Evolutionary conservation across 2,113 vertebrate genomes (phyloP).

Genomic region (Toxotes chatareus): DNA sequence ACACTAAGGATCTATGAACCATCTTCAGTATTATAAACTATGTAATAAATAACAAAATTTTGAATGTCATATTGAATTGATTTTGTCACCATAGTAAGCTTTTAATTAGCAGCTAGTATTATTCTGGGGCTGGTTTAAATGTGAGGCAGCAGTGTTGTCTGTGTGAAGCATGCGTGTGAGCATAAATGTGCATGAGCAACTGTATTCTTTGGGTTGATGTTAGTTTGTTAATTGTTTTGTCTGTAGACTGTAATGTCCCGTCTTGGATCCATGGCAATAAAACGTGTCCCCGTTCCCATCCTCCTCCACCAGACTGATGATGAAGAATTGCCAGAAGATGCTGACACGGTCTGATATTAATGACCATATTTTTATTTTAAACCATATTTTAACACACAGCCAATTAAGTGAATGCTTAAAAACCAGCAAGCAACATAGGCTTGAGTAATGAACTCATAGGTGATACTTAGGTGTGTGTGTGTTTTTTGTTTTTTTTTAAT

Average conservation of each 20-base stretch:
- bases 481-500: background rate
- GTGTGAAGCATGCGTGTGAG: conserved; percentile 2
- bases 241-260: conserved; percentile 85
- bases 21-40: background rate
- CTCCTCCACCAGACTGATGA: conserved; percentile 85
- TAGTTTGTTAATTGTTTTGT: conserved; percentile 20
- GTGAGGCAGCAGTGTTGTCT: background rate
- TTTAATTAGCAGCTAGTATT: background rate
- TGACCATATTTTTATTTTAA: background rate
- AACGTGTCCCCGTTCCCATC: conserved; percentile 82
- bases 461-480: background rate
- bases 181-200: background rate
- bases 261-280: conserved; percentile 89
- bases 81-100: background rate
- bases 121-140: background rate
- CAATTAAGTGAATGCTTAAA: background rate
- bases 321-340: conserved; percentile 75
- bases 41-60: background rate
- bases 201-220: background rate
- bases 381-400: background rate
- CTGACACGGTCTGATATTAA: conserved; percentile 82
- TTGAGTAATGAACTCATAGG: background rate
- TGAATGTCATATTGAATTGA: background rate
- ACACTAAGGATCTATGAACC: background rate
- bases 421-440: background rate